These are phyloP conservation scores for Cassiopea xamachana DNA, from an alignment of 30 jellyfish, hydroid and myxozoan genomes.

Conservation along the genomic window DNA sequence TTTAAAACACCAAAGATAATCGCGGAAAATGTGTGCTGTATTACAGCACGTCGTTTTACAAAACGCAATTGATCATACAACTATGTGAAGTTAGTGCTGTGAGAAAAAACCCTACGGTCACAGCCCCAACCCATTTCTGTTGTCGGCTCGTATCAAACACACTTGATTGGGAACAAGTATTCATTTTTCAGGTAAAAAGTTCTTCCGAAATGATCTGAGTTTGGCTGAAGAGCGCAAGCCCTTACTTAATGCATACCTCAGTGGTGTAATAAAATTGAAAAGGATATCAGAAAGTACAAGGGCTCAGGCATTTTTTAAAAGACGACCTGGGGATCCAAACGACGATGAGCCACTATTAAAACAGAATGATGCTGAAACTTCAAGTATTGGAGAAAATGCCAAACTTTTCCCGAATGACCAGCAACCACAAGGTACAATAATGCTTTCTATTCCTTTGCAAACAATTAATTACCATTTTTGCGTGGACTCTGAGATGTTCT, in stretches of 20 bases:
- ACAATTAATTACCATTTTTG: too few relatives aligned
- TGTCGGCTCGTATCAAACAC: too few relatives aligned
- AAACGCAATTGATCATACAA: too few relatives aligned
- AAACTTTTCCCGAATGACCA: not conserved
- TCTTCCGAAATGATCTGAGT: conserved; percentile 52
- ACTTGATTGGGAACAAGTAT: too few relatives aligned
- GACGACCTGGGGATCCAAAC: conserved; percentile 79
- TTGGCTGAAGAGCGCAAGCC: conserved; percentile 76
- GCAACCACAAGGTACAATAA: not conserved
- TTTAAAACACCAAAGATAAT: too few relatives aligned
- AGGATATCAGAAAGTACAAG: conserved; percentile 27
- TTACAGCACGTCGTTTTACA: too few relatives aligned
- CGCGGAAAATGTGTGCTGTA: too few relatives aligned
- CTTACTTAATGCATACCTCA: conserved; percentile 39
- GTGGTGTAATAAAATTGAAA: conserved; percentile 34
- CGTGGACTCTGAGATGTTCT: too few relatives aligned
- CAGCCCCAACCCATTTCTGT: too few relatives aligned
- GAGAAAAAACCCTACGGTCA: too few relatives aligned
- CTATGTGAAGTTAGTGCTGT: too few relatives aligned
- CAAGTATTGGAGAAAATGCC: not conserved
- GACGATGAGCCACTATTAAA: conserved; percentile 46
- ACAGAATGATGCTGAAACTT: not conserved
- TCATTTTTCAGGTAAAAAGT: conserved; percentile 55
- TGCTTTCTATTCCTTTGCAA: not conserved
- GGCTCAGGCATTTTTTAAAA: conserved; percentile 74